Base-by-base conservation (phyloP, 2,888 invertebrate genomes). In the Xanthia icteritia region DNA sequence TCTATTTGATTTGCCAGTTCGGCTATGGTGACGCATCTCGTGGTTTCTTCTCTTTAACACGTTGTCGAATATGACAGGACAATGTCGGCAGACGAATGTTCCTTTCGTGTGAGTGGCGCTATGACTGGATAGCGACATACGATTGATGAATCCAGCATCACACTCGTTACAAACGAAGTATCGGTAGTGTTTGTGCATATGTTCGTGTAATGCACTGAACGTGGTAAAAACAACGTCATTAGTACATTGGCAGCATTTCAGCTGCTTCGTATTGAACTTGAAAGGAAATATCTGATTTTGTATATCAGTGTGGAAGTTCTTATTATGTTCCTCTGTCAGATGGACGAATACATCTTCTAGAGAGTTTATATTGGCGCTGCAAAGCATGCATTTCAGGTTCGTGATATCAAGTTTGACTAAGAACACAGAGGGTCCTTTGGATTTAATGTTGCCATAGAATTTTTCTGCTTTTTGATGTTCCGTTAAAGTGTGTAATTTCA, bases 1-100 rank as follows among this genome's bases (percentile, higher is more conserved):
- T 77, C 84, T 91, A 23, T 82, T 71, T 9, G 63, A 36, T 31
- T 76, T 72, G 1, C 63, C 75, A 11, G 70, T n/a, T 9, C 70
- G 51, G 1, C 45, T 81, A 65, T 95, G 96, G 0, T 91, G 91
- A 3, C 90, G 91, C 31, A 92, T 92, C 71, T 94, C 93, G 69
- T 97, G 97, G 0, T 92, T 91, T 60, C 92, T 92, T 77, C 93
- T 91, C 54, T 94, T 95, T 8, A 92, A 89, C 1, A 92, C 88
- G 0, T 95, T 96, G 15, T 95, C 93, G 71, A 96, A 97, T 0
- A 93, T 89, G 82, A 95, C 94, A 0, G 92, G 85, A 78, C 97
- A 97, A 13, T 87, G 85, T n/a, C 85, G 81, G 78, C 95, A 95
- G 3, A 86, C 75, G 76, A 92, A 94, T 0, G 86, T 75, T 0